Evolutionary conservation across 2,888 invertebrate genomes (phyloP).

Genomic region (Polydrusus cervinus): DNA sequence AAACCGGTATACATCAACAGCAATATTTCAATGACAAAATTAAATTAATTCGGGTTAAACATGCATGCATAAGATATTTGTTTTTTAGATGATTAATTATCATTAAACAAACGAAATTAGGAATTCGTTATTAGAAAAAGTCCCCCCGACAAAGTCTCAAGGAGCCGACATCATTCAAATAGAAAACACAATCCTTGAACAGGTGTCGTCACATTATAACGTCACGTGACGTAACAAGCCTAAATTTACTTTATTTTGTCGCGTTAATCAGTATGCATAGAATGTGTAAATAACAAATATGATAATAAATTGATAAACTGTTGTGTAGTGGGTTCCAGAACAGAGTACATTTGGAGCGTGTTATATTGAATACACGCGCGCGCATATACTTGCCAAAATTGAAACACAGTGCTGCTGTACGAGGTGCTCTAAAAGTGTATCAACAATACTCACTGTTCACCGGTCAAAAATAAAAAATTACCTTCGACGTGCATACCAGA

Average conservation of each 20-base stretch:
- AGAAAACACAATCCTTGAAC: slow-evolving; percentile 21
- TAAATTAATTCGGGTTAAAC: neutral
- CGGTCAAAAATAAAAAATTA: too few species aligned
- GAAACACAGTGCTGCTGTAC: too few species aligned
- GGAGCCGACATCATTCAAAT: neutral
- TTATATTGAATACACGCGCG: neutral
- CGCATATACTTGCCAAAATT: neutral
- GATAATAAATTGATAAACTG: slow-evolving; percentile 24
- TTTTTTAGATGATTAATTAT: slow-evolving; percentile 1
- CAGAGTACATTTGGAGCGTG: neutral
- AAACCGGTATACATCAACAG: too few species aligned
- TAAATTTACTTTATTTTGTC: slow-evolving; percentile 18
- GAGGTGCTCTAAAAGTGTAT: too few species aligned
- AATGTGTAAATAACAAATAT: slow-evolving; percentile 30
- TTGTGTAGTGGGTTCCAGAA: slow-evolving; percentile 14
- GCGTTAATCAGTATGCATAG: slow-evolving; percentile 26
- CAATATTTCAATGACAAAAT: neutral
- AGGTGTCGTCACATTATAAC: slow-evolving; percentile 10
- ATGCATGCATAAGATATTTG: neutral
- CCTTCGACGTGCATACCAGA: too few species aligned
- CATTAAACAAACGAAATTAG: neutral
- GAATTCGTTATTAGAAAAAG: neutral
- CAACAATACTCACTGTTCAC: too few species aligned
- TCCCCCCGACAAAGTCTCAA: neutral
- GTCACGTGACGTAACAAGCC: slow-evolving; percentile 14